phyloP scores from a whole-genome alignment of 2,113 vertebrate species.

The Urocynchramus pylzowi region DNA sequence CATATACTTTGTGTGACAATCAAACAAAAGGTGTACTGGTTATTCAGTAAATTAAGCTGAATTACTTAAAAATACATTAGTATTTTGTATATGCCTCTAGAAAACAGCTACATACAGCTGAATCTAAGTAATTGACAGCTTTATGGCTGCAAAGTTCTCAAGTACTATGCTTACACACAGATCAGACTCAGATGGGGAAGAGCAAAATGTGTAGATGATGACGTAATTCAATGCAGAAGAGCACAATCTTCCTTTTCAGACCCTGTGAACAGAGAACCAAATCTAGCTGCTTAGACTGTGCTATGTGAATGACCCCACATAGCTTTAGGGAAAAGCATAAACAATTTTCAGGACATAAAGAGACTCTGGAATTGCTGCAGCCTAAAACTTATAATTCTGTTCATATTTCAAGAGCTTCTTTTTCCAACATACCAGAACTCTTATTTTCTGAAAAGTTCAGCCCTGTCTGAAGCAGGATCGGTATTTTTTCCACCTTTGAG shows the following conservation, averaged over 20 bases:
- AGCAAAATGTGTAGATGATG: neutral
- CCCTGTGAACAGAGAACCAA: fast-evolving
- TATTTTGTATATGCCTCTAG: neutral
- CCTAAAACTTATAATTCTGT: neutral
- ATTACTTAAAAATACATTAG: neutral
- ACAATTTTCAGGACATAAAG: neutral
- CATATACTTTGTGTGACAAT: neutral
- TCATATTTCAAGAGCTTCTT: neutral
- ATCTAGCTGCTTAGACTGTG: neutral
- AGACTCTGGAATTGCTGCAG: neutral
- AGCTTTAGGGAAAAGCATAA: neutral
- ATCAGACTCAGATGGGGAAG: neutral
- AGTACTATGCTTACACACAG: neutral
- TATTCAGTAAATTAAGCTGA: neutral
- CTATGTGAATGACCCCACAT: fast-evolving
- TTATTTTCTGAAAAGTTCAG: neutral
- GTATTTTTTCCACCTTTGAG: neutral
- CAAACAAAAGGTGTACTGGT: neutral
- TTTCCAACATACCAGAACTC: neutral
- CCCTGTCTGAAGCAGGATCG: neutral
- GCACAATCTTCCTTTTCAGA: neutral
- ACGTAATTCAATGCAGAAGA: neutral
- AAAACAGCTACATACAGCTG: neutral
- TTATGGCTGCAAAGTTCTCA: neutral
- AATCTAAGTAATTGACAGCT: neutral